phyloP scores from a whole-genome alignment of 1,140 invertebrate species.

The Drosophila pseudoananassae region DNA sequence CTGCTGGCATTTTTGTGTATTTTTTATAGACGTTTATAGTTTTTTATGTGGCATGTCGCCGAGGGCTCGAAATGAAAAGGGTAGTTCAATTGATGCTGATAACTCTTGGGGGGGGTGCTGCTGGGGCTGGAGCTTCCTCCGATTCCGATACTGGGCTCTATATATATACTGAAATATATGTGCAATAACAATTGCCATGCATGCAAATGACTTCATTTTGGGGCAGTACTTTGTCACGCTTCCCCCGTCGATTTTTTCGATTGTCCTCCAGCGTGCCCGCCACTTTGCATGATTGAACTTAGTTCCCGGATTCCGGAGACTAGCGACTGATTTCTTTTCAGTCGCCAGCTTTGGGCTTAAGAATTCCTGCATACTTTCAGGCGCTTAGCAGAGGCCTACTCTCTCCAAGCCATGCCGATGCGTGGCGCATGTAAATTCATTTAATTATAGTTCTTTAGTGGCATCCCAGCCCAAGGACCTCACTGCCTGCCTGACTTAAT shows the following conservation, averaged over 20 bases:
- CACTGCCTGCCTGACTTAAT: too few relatives aligned
- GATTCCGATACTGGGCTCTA: too few relatives aligned
- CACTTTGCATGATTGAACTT: conserved; percentile 79
- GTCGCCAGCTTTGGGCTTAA: conserved; percentile 32
- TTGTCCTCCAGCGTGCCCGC: neutral
- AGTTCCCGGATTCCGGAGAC: conserved; percentile 29
- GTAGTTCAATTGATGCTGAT: conserved; percentile 64
- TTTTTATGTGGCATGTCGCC: conserved; percentile 61
- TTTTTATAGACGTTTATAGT: conserved; percentile 81
- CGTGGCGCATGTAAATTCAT: conserved; percentile 75
- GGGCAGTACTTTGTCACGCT: conserved; percentile 46
- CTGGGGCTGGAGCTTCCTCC: conserved; percentile 59
- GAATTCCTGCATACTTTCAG: conserved; percentile 64
- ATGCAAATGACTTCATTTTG: conserved; percentile 83
- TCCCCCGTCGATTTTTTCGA: neutral
- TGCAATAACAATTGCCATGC: conserved; percentile 83
- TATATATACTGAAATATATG: conserved; percentile 21
- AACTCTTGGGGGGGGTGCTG: conserved; percentile 5
- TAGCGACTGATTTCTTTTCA: conserved; percentile 55
- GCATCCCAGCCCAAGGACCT: too few relatives aligned
- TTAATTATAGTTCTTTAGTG: conserved; percentile 65
- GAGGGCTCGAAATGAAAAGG: conserved; percentile 38
- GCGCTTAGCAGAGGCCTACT: conserved; percentile 3
- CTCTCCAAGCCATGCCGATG: conserved; percentile 57
- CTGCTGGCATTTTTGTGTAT: conserved; percentile 3